Evolutionary conservation across 2,888 invertebrate species (phyloP).

Genomic region (Drosophila prolongata): DNA sequence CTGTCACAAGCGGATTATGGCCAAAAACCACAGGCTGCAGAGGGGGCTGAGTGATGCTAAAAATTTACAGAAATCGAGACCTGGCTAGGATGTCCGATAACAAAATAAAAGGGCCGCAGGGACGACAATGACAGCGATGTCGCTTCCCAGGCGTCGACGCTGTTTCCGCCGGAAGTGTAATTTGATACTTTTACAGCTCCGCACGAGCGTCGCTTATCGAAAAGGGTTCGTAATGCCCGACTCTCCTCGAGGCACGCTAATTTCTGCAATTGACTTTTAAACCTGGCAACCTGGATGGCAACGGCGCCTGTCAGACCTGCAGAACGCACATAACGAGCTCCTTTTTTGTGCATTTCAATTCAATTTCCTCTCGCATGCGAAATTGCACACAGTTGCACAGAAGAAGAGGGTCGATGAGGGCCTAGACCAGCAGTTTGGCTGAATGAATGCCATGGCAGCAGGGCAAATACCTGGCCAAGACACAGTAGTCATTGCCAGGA

Average conservation of each 20-base stretch:
- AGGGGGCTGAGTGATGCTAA: constrained; percentile 14
- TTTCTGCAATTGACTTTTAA: constrained; percentile 69
- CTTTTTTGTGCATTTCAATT: constrained; percentile 82
- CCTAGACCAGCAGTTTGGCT: constrained; percentile 37
- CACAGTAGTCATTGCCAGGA: constrained; percentile 43
- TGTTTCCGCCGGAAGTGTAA: constrained; percentile 82
- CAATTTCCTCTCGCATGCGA: constrained; percentile 79
- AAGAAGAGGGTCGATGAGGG: constrained; percentile 4
- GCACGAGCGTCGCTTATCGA: constrained; percentile 47
- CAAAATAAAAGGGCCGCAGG: constrained; percentile 71
- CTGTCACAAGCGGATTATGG: constrained; percentile 65
- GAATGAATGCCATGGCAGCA: constrained; percentile 48
- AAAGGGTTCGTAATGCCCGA: constrained; percentile 58
- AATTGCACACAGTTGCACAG: constrained; percentile 45
- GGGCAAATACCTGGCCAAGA: constrained; percentile 15
- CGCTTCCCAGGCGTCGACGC: constrained; percentile 52
- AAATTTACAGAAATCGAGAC: constrained; percentile 64
- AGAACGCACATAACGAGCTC: constrained; percentile 79
- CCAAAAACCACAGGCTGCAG: constrained; percentile 52
- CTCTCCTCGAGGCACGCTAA: constrained; percentile 49
- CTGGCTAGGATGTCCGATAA: constrained; percentile 76
- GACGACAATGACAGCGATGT: constrained; percentile 47
- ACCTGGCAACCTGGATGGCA: constrained; percentile 17
- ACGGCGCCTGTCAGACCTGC: constrained; percentile 62
- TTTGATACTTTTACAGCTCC: constrained; percentile 80